These are phyloP conservation scores for Oceanodroma tethys DNA, from an alignment of 2,113 vertebrate species.

Conservation along the genomic window DNA sequence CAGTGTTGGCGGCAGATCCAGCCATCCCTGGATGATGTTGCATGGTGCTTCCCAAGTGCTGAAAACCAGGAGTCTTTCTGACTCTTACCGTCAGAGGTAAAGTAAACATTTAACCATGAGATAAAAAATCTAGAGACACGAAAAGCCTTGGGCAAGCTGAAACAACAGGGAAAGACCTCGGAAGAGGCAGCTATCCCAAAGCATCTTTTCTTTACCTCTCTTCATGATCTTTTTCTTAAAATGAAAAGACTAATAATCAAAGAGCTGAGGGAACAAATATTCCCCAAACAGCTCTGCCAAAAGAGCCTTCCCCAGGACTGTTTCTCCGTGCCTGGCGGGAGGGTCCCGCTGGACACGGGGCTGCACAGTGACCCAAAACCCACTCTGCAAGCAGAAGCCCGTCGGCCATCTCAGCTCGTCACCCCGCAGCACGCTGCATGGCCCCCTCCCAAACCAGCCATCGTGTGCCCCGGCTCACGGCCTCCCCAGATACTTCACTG, in stretches of 20 bases:
- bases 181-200: neutral
- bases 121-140: neutral
- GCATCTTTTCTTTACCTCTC: neutral
- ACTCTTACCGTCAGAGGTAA: neutral
- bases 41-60: neutral
- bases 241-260: neutral
- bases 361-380: neutral
- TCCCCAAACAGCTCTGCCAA: neutral
- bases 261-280: neutral
- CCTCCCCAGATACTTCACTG: neutral
- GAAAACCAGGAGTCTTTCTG: neutral
- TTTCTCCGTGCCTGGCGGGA: neutral
- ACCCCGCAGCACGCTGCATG: neutral
- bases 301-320: neutral
- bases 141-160: neutral
- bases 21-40: neutral
- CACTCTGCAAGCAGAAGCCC: neutral
- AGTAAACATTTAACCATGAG: neutral
- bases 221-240: neutral
- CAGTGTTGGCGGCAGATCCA: neutral
- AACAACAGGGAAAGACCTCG: neutral
- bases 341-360: neutral
- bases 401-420: neutral
- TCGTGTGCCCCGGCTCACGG: rapidly evolving
- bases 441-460: neutral